phyloP scores from a whole-genome alignment of 2,888 invertebrate genomes.

The Pantelozetes paolii region DNA sequence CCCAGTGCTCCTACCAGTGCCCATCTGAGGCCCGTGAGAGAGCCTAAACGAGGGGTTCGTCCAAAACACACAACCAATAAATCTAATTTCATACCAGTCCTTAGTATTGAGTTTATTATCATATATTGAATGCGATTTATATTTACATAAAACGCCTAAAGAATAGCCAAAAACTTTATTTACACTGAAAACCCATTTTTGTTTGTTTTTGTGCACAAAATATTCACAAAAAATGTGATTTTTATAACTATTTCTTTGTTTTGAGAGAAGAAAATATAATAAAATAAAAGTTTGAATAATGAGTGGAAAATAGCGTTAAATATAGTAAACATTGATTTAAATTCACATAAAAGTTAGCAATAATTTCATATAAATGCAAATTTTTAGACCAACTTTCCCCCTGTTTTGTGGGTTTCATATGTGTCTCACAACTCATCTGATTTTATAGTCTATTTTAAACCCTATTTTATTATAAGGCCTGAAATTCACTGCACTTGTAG shows the following conservation, averaged over 20 bases:
- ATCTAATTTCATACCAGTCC: slow-evolving; percentile 22
- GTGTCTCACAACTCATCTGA: neutral
- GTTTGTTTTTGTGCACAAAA: slow-evolving; percentile 10
- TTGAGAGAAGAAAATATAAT: neutral
- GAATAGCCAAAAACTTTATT: neutral
- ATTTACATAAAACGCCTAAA: slow-evolving; percentile 28
- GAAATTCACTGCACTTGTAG: neutral
- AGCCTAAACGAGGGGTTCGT: neutral
- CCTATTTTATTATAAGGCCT: too few species aligned
- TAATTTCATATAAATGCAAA: slow-evolving; percentile 20
- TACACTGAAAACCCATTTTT: neutral
- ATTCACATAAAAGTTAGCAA: neutral
- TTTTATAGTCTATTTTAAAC: neutral
- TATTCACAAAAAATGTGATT: slow-evolving; percentile 3
- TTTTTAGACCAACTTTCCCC: neutral
- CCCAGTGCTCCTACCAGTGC: neutral
- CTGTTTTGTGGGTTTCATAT: neutral
- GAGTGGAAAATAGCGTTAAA: neutral
- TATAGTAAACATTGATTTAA: neutral
- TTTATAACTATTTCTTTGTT: neutral
- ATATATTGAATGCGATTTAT: neutral
- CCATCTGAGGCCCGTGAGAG: neutral
- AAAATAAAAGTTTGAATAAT: neutral
- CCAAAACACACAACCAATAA: slow-evolving; percentile 16
- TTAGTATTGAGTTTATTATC: neutral